Evolutionary conservation across 2,113 vertebrate species (phyloP).

Genomic region (Daboia siamensis): DNA sequence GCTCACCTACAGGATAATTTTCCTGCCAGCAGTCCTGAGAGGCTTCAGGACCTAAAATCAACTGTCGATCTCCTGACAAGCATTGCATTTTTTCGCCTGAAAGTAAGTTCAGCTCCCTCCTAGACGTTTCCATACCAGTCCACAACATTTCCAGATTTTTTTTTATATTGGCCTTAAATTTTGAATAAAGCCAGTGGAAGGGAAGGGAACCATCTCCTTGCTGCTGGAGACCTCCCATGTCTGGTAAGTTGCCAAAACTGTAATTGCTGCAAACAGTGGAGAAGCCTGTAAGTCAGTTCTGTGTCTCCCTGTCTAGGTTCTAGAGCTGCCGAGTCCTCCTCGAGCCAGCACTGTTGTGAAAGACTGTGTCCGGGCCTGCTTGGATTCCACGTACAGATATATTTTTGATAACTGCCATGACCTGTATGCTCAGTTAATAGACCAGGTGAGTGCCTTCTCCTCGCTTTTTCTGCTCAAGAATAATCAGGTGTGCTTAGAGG

Average conservation of each 20-base stretch:
- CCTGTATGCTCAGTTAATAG: conserved; percentile 89
- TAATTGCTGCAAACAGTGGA: neutral
- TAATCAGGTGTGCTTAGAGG: neutral
- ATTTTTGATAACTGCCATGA: conserved; percentile 98
- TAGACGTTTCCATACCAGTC: neutral
- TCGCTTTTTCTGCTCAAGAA: neutral
- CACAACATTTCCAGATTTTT: neutral
- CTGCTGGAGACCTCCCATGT: neutral
- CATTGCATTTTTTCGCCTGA: conserved; percentile 98
- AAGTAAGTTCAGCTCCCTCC: conserved; percentile 74
- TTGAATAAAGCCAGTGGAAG: neutral
- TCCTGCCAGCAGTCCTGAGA: conserved; percentile 89
- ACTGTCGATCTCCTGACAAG: conserved; percentile 96
- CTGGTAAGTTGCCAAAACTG: neutral
- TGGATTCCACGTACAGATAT: conserved; percentile 95
- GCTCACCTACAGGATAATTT: conserved; percentile 86
- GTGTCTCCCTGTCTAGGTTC: conserved; percentile 74
- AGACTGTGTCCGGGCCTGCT: conserved; percentile 91
- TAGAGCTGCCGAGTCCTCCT: conserved; percentile 92
- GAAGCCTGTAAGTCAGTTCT: neutral
- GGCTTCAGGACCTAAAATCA: conserved; percentile 93
- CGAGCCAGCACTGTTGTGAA: conserved; percentile 92
- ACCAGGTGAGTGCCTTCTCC: conserved; percentile 79
- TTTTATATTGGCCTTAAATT: neutral
- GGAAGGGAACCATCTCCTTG: neutral